Evolutionary conservation across 2,888 invertebrate species (phyloP).

Genomic region (Deilephila porcellus): DNA sequence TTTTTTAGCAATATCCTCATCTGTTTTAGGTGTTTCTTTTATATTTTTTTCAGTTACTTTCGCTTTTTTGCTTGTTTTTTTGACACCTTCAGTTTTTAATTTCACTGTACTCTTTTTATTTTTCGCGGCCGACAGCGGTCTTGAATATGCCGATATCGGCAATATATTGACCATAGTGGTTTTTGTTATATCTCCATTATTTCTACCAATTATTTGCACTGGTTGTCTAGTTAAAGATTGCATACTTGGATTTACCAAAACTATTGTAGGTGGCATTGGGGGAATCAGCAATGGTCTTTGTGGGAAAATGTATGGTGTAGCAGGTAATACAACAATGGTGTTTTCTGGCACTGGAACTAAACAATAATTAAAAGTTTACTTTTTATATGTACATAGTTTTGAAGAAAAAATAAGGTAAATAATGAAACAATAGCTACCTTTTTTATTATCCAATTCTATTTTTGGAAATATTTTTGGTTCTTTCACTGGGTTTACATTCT

Average conservation of each 20-base stretch:
- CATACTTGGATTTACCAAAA: constrained; percentile 71
- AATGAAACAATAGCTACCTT: neutral
- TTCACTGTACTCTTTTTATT: constrained; percentile 63
- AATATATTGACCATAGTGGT: constrained; percentile 81
- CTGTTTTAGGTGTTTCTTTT: constrained; percentile 39
- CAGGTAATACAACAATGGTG: constrained; percentile 75
- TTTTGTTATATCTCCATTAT: constrained; percentile 72
- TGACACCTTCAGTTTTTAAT: constrained; percentile 51
- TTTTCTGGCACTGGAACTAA: constrained; percentile 72
- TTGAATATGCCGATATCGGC: constrained; percentile 80
- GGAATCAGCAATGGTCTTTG: constrained; percentile 75
- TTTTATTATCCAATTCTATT: constrained; percentile 23
- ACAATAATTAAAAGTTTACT: constrained; percentile 37
- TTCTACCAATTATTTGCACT: constrained; percentile 67
- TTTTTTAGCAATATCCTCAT: constrained; percentile 35
- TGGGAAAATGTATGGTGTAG: constrained; percentile 76
- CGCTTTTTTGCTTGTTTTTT: constrained; percentile 51
- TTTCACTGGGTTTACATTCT: constrained; percentile 21
- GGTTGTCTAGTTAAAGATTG: constrained; percentile 66
- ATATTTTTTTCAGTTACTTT: constrained; percentile 44
- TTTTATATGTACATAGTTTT: neutral
- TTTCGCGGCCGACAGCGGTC: constrained; percentile 70
- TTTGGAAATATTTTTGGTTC: constrained; percentile 33
- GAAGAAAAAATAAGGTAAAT: neutral
- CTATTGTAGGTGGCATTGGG: constrained; percentile 70